phyloP scores from a whole-genome alignment of 2,888 invertebrate genomes.

The Drosophila helvetica region DNA sequence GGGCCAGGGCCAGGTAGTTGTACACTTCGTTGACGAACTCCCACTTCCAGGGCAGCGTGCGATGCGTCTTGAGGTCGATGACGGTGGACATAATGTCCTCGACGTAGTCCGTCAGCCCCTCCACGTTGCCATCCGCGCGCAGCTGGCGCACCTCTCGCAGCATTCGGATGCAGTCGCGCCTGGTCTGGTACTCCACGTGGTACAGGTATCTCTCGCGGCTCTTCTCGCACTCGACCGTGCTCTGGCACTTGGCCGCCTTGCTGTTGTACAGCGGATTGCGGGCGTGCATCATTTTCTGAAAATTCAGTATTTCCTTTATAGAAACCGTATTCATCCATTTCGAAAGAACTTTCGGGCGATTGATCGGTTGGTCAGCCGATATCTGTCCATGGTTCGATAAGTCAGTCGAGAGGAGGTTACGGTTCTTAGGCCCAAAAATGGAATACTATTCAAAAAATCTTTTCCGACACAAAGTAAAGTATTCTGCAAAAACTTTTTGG shows the following conservation, averaged over 20 bases:
- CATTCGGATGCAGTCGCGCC: constrained; percentile 77
- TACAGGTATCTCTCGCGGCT: constrained; percentile 64
- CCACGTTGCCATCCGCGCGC: constrained; percentile 56
- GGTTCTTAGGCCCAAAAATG: too few relatives aligned
- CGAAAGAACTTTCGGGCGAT: too few relatives aligned
- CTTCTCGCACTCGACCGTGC: constrained; percentile 21
- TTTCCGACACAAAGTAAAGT: too few relatives aligned
- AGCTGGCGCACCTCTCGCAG: constrained; percentile 62
- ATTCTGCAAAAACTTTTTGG: too few relatives aligned
- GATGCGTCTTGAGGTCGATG: constrained; percentile 76
- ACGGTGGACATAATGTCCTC: constrained; percentile 77
- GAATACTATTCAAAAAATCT: too few relatives aligned
- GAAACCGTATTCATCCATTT: too few relatives aligned
- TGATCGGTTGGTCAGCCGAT: too few relatives aligned
- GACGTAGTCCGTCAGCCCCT: constrained; percentile 69
- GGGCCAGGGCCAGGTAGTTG: constrained; percentile 77
- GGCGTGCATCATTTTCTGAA: constrained; percentile 80
- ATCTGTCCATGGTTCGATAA: too few relatives aligned
- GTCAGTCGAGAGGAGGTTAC: too few relatives aligned
- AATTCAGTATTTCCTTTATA: too few relatives aligned
- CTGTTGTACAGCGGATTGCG: constrained; percentile 78
- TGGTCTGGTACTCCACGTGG: constrained; percentile 74
- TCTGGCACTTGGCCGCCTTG: constrained; percentile 51
- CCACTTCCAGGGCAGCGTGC: constrained; percentile 82
- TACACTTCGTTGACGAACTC: constrained; percentile 82